Evolutionary conservation across 2,888 invertebrate genomes (phyloP).

Genomic region (Callosobruchus maculatus): DNA sequence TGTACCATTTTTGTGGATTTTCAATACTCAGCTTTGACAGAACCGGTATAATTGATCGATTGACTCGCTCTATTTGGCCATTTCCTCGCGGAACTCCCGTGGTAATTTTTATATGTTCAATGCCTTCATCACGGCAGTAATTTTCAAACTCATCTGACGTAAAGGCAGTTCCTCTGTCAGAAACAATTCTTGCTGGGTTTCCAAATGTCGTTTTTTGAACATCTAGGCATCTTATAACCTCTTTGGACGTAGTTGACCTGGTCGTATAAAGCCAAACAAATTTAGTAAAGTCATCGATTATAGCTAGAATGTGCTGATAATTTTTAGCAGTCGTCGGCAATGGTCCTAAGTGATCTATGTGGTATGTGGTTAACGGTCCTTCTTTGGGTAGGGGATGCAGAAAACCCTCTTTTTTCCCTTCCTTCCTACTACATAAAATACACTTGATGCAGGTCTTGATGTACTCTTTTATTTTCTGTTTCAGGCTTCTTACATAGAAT

Average conservation of each 20-base stretch:
- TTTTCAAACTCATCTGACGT: constrained; percentile 36
- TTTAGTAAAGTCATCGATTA: constrained; percentile 39
- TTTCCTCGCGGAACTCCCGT: no score
- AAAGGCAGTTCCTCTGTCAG: constrained; percentile 41
- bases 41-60: constrained; percentile 12
- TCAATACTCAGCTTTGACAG: constrained; percentile 10
- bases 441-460: no score
- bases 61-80: constrained; percentile 38
- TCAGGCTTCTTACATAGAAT: no score
- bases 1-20: constrained; percentile 14
- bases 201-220: constrained; percentile 37
- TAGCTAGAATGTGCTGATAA: constrained; percentile 27
- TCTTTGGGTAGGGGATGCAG: constrained; percentile 11
- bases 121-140: constrained; percentile 37
- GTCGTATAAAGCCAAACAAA: constrained; percentile 36
- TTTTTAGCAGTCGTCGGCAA: constrained; percentile 31
- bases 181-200: constrained; percentile 37
- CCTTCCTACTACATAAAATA: no score
- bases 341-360: constrained; percentile 37
- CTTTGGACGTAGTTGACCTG: constrained; percentile 29
- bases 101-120: constrained; percentile 33
- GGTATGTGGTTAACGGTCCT: constrained; percentile 21
- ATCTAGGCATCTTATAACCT: constrained; percentile 25
- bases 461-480: no score
- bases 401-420: constrained; percentile 26